Evolutionary conservation across 2,797 vertebrate genomes (phyloP).

Genomic region (Enteromius paludinosus): DNA sequence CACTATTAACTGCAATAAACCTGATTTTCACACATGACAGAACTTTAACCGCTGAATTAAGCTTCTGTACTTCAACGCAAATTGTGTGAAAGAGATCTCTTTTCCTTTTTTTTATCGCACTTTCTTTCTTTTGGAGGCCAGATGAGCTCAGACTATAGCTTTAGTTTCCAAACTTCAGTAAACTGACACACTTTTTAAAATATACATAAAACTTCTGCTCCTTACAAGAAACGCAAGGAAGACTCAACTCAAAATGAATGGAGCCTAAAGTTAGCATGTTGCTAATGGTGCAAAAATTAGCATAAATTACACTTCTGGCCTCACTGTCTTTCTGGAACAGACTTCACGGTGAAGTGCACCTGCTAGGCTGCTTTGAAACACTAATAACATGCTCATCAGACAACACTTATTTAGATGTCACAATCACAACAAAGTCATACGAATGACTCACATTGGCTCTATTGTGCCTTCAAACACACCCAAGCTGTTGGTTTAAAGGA

Average conservation of each 20-base stretch:
- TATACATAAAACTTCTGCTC: neutral
- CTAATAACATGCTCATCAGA: neutral
- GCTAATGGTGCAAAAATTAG: neutral
- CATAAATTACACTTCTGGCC: neutral
- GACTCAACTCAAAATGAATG: neutral
- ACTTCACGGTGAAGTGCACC: neutral
- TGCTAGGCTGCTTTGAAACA: neutral
- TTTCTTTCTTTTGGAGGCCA: neutral
- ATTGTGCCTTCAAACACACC: slow-evolving; percentile 41
- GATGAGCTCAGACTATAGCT: neutral
- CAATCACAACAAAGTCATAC: slow-evolving; percentile 18
- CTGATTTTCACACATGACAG: slow-evolving; percentile 45
- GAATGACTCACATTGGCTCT: slow-evolving; percentile 25
- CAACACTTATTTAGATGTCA: slow-evolving; percentile 5
- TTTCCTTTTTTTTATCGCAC: slow-evolving; percentile 9
- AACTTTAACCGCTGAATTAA: slow-evolving; percentile 43
- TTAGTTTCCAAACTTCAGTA: neutral
- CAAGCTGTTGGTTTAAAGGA: slow-evolving; percentile 1
- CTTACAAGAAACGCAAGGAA: neutral
- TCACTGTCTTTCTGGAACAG: neutral
- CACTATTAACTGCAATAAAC: slow-evolving; percentile 50
- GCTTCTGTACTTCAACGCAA: slow-evolving; percentile 39
- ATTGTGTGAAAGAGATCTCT: slow-evolving; percentile 42
- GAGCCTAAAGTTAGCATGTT: neutral
- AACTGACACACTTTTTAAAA: neutral